Conservation (phyloP, 2,113 vertebrate species). For the Eudorcas thomsonii region DNA sequence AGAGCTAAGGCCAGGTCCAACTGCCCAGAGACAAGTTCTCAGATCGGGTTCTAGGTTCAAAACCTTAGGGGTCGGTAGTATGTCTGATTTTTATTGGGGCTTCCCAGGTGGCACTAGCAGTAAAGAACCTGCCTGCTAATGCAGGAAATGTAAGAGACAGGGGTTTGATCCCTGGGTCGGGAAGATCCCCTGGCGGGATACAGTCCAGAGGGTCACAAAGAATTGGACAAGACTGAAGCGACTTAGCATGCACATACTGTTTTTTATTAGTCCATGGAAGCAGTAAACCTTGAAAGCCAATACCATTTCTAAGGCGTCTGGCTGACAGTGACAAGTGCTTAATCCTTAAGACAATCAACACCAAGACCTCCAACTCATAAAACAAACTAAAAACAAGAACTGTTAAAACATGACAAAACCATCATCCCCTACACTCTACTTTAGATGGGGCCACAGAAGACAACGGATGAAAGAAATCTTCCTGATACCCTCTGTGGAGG, state of each 20-base stretch:
- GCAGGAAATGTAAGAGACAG: not conserved
- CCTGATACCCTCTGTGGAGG: not conserved
- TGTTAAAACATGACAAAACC: not conserved
- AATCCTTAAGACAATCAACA: not conserved
- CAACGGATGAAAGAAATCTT: not conserved
- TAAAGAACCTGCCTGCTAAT: not conserved
- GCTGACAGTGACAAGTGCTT: not conserved
- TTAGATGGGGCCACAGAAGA: not conserved
- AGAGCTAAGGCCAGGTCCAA: not conserved
- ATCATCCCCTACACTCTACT: not conserved
- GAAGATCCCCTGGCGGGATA: not conserved
- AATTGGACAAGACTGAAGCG: not conserved
- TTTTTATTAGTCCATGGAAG: not conserved
- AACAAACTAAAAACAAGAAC: not conserved
- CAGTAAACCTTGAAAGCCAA: not conserved
- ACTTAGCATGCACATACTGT: not conserved
- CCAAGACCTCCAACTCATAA: not conserved
- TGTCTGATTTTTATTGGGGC: not conserved
- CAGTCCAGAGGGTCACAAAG: not conserved
- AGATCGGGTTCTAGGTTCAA: not conserved
- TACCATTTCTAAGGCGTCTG: not conserved
- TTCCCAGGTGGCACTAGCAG: not conserved
- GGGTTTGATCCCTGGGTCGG: not conserved
- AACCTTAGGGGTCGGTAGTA: not conserved
- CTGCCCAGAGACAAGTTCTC: not conserved